Evolutionary conservation across 2,888 invertebrate species (phyloP), one percentile per base, ranked within the genome.

Genomic region (Microdon myrmicae): DNA sequence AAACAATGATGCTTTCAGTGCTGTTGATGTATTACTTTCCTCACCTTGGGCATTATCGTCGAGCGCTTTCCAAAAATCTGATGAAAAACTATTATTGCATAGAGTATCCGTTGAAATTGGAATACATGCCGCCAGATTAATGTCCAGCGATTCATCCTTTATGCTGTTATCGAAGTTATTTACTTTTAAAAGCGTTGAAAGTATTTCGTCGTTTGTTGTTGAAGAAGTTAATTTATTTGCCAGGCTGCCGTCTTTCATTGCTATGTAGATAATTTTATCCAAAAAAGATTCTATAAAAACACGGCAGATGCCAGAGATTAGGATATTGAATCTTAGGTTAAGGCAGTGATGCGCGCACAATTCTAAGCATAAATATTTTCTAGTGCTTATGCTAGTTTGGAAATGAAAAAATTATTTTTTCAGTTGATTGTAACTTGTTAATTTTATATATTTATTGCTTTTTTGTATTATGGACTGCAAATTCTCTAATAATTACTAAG

Each of bases 161-260:
- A 79, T 78, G 67, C 76, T 77, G 32, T 78, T 78, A 67, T 79
- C 79, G 29, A 77, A 77, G 39, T 77, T 77, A 38, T 79, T 78
- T 53, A 76, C 74, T 37, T 77, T 75, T 47, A 79, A 56, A 41
- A 79, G 68, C 3, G 79, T 71, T 44, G 74, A 75, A 4, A 79
- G 70, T 39, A 79, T 78, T 58, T 79, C 79, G 60, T 79, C 79
- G 56, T 71, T 76, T 12, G 71, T 70, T 26, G 19, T n/a, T 12
- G 29, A 45, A n/a, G n/a, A n/a, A 1, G 17, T 34, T 1, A 47
- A 34, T 31, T 53, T 64, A 22, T 10, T 58, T 0, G 29, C 26
- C 19, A 66, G 34, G 7, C 48, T 60, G 19, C 60, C 66, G 22
- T 67, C 68, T 59, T 68, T 68, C 69, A 69, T 69, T 51, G 45